These are phyloP conservation scores for Rynchops niger DNA, from an alignment of 2,113 vertebrate genomes.

Conservation along the genomic window DNA sequence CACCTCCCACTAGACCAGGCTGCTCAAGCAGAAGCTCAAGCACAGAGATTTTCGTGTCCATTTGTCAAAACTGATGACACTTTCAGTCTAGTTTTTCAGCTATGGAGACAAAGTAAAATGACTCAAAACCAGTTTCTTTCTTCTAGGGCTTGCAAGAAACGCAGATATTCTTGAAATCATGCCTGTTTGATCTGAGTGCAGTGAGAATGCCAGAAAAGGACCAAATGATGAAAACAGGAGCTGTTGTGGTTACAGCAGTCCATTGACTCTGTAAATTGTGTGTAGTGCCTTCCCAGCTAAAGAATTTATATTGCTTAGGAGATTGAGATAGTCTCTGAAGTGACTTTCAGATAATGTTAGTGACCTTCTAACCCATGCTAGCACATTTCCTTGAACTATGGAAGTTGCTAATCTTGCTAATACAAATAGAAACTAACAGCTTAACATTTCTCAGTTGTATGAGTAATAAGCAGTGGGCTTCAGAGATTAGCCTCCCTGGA, in stretches of 20 bases:
- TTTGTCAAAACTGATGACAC: neutral
- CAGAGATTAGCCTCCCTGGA: neutral
- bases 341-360: constrained; percentile 42
- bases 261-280: constrained; percentile 31
- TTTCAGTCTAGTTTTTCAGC: neutral
- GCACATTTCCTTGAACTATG: constrained; percentile 31
- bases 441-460: constrained; percentile 48
- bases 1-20: too few species aligned
- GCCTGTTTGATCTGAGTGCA: neutral
- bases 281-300: constrained; percentile 15
- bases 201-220: neutral
- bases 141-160: neutral
- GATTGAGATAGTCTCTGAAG: neutral
- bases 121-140: neutral
- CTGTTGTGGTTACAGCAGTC: neutral
- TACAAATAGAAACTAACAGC: constrained; percentile 47
- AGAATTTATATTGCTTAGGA: constrained; percentile 20
- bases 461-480: constrained; percentile 48
- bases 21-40: neutral
- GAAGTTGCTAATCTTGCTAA: constrained; percentile 56
- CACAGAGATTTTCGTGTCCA: neutral
- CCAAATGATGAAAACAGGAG: constrained; percentile 26
- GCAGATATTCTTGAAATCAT: neutral
- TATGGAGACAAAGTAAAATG: neutral
- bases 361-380: constrained; percentile 16